A percentile compares a stretch with the other conserved stretches of the same genome.
These are phyloP conservation scores for Anolis sagrei DNA, from an alignment of 2,113 vertebrate species.

Conservation along the genomic window DNA sequence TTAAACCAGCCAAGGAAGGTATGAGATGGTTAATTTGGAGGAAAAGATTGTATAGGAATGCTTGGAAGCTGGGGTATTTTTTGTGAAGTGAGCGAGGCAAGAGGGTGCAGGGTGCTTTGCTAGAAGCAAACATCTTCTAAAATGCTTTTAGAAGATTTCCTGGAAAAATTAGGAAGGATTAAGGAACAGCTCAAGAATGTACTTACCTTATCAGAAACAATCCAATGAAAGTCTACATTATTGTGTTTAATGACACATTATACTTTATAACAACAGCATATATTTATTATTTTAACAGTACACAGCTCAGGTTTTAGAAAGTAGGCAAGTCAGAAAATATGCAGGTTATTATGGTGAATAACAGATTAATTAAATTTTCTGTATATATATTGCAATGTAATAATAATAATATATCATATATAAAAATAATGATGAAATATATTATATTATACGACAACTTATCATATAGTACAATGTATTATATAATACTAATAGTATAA, in stretches of 20 bases:
- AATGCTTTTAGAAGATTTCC: conserved; percentile 79
- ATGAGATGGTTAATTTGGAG: conserved; percentile 66
- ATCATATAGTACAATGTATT: no score
- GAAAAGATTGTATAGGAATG: conserved; percentile 72
- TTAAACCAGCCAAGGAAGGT: conserved; percentile 72
- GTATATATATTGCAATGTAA: no score
- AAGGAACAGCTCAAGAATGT: conserved; percentile 32
- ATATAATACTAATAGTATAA: no score
- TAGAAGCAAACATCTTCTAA: conserved; percentile 77
- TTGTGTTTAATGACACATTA: conserved; percentile 54
- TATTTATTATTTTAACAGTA: conserved; percentile 49
- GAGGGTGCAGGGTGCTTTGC: conserved; percentile 54
- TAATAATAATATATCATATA: no score
- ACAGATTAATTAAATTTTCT: neutral
- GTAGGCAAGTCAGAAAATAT: neutral
- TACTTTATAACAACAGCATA: conserved; percentile 47
- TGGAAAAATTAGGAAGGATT: conserved; percentile 50
- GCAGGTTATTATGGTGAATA: neutral
- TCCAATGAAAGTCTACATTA: conserved; percentile 40
- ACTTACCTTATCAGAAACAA: conserved; percentile 76
- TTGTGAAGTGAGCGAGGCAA: conserved; percentile 51
- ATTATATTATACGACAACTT: no score
- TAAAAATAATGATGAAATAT: no score
- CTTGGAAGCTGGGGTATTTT: conserved; percentile 68
- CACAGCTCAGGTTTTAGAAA: conserved; percentile 41